phyloP scores from a whole-genome alignment of 2,888 invertebrate species.

The Arrhopalites spinosus region DNA sequence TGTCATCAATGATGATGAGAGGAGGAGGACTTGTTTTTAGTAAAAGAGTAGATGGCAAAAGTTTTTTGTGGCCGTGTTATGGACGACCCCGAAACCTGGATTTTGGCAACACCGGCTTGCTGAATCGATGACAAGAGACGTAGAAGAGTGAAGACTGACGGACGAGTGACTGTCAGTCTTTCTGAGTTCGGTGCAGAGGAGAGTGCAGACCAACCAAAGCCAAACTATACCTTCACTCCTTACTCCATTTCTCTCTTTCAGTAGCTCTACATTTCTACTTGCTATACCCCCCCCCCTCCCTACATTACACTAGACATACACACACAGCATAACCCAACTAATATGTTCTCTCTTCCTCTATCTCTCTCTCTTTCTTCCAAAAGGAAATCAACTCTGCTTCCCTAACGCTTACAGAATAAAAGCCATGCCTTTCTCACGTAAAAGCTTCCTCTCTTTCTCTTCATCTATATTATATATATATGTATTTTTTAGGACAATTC shows the following conservation, averaged over 20 bases:
- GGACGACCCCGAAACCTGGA: slow-evolving; percentile 33
- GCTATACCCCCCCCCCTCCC: neutral
- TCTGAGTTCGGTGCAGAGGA: slow-evolving; percentile 34
- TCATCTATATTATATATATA: neutral
- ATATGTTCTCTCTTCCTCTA: neutral
- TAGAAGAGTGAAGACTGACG: slow-evolving; percentile 36
- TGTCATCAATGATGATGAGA: neutral
- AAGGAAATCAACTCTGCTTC: slow-evolving; percentile 29
- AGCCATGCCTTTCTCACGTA: slow-evolving; percentile 6
- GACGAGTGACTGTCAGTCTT: slow-evolving; percentile 38
- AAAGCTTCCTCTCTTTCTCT: neutral
- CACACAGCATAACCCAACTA: neutral
- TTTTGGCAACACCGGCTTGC: slow-evolving; percentile 39
- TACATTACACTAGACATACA: neutral
- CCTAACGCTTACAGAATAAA: slow-evolving; percentile 6
- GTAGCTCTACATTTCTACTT: neutral
- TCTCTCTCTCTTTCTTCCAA: slow-evolving; percentile 3
- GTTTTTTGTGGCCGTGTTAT: slow-evolving; percentile 31
- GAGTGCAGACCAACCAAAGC: slow-evolving; percentile 32
- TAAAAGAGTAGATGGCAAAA: slow-evolving; percentile 15
- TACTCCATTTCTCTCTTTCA: neutral
- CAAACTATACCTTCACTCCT: slow-evolving; percentile 9
- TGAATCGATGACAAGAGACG: slow-evolving; percentile 39
- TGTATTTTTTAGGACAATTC: neutral
- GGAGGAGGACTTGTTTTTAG: neutral